Percentiles rank a stretch among this genome's conserved stretches.
Evolutionary conservation across 2,113 vertebrate genomes (phyloP).

Genomic region (Chunga burmeisteri): DNA sequence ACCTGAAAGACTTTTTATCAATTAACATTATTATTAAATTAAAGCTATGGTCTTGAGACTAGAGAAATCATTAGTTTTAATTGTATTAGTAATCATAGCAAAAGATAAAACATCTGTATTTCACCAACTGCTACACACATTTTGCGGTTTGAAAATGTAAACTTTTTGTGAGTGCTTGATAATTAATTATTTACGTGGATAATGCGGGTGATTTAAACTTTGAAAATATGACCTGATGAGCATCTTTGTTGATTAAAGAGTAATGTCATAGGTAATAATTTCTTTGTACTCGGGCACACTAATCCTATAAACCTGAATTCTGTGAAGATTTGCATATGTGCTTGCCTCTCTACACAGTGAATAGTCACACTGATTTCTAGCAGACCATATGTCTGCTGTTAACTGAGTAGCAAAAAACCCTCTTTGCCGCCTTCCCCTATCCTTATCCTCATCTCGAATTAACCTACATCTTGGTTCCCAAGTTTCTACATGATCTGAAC

Average conservation of each 20-base stretch:
- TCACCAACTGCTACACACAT: neutral
- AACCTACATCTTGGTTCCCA: neutral
- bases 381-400: neutral
- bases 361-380: neutral
- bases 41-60: neutral
- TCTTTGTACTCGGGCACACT: constrained; percentile 32
- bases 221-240: neutral
- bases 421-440: neutral
- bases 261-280: neutral
- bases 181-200: neutral
- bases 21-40: neutral
- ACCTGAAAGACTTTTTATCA: neutral
- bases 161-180: neutral
- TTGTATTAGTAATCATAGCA: neutral
- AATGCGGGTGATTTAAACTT: neutral
- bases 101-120: neutral
- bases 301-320: neutral
- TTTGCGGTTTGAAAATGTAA: neutral
- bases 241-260: constrained; percentile 40
- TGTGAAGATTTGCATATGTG: neutral
- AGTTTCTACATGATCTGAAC: neutral
- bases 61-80: neutral
- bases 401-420: neutral
- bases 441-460: neutral
- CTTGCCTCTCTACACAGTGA: neutral